These are phyloP conservation scores for Beaufortia kweichowensis DNA, from an alignment of 2,113 vertebrate species.

Conservation along the genomic window DNA sequence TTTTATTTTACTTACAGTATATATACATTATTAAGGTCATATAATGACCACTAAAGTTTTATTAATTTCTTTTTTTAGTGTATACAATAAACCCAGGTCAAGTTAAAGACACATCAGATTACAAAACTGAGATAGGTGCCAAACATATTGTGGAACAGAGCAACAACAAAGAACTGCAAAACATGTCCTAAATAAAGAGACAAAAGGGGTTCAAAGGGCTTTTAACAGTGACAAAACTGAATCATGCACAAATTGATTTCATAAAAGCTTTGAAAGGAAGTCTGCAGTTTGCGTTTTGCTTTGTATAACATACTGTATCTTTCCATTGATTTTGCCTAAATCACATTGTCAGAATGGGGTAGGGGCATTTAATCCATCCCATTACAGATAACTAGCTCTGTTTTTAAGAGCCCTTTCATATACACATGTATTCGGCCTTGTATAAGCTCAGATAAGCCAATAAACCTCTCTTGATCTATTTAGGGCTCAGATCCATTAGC, in stretches of 20 bases:
- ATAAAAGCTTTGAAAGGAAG: slow-evolving; percentile 17
- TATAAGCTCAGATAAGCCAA: slow-evolving; percentile 63
- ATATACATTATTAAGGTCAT: too few relatives aligned
- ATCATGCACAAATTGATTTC: slow-evolving; percentile 16
- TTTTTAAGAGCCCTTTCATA: slow-evolving; percentile 57
- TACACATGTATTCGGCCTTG: slow-evolving; percentile 52
- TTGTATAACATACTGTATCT: background rate
- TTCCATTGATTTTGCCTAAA: slow-evolving; percentile 20
- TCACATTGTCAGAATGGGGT: slow-evolving; percentile 30
- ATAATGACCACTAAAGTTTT: too few relatives aligned
- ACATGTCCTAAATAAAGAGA: background rate
- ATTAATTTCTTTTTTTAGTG: background rate
- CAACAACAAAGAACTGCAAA: slow-evolving; percentile 2
- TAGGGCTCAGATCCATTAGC: slow-evolving; percentile 66
- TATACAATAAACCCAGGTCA: background rate
- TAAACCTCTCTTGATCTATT: slow-evolving; percentile 65
- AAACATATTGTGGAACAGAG: background rate
- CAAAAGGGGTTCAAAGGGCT: background rate
- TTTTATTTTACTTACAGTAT: too few relatives aligned
- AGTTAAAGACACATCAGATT: background rate
- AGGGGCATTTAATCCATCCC: slow-evolving; percentile 54
- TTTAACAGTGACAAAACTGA: background rate
- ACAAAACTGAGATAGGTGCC: background rate
- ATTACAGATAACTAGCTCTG: slow-evolving; percentile 55
- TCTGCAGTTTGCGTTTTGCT: background rate